These are phyloP conservation scores for Ceratitis capitata DNA, from an alignment of 1,140 invertebrate genomes.

Conservation along the genomic window DNA sequence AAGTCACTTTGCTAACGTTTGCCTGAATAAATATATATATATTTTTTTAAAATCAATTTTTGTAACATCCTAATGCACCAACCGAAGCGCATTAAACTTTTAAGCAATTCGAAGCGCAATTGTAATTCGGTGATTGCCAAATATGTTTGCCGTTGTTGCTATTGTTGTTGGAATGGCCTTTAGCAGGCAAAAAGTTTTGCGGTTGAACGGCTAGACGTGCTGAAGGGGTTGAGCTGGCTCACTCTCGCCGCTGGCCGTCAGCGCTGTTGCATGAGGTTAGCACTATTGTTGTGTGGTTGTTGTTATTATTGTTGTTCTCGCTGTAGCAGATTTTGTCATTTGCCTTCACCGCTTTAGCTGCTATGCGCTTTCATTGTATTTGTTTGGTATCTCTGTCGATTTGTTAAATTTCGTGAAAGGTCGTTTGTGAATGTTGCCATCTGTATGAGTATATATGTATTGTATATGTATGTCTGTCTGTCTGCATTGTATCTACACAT, in stretches of 20 bases:
- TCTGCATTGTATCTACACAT: not conserved
- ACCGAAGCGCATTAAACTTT: not conserved
- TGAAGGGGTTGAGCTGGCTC: not conserved
- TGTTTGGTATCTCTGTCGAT: constrained; percentile 6
- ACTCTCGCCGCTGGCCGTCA: not conserved
- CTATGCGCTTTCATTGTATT: too few species aligned
- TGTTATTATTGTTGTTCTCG: too few species aligned
- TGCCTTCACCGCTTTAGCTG: not conserved
- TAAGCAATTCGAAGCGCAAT: not conserved
- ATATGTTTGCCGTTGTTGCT: not conserved
- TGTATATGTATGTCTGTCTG: too few species aligned
- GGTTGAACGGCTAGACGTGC: not conserved
- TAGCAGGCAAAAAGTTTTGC: not conserved
- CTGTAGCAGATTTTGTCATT: not conserved
- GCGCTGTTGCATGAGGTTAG: not conserved
- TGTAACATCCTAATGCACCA: too few species aligned
- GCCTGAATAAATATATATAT: too few species aligned
- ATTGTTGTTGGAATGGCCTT: not conserved
- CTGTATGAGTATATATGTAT: too few species aligned
- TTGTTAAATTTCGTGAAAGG: constrained; percentile 35
- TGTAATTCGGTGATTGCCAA: not conserved
- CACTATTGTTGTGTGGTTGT: too few species aligned
- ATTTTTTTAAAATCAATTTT: too few species aligned
- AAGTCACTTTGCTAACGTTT: not conserved
- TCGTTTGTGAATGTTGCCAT: not conserved